Evolutionary conservation across 1,140 invertebrate genomes (phyloP), one percentile per base, ranked within the genome.

Genomic region (Dreissena rostriformis): DNA sequence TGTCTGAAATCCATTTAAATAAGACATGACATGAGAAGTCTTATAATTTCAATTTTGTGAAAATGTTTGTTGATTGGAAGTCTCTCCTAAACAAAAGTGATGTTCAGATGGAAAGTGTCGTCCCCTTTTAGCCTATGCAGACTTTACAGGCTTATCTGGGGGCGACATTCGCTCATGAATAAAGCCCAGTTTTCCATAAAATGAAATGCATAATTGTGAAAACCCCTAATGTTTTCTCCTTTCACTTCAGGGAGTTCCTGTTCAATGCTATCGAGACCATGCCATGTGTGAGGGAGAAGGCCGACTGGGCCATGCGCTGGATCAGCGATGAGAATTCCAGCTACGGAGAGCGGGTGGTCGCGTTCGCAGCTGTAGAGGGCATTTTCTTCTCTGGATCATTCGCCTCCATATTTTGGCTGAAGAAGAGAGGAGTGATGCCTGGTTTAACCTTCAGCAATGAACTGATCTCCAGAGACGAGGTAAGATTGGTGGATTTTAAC

Each of bases 351-450:
- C 95, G 99, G 82, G 96, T 99, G 24, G 95, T 99, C 79, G 99
- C 99, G 0, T 99, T 99, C 95, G 99, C 99, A 65, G 97, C 98
- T 11, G 99, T 99, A 0, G 99, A 99, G 93, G 99, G 99, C 17
- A 99, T 99, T 78, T 99, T 99, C 94, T 95, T 95, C 88, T 94
- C 93, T 39, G 99, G 99, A 26, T 99, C 98, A 91, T 99, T 99
- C 95, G 99, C 99, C n/a, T 95, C 99, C 0, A 99, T 99, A 82
- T 99, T 99, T 93, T 99, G 99, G 99, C 92, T 99, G 11, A 99
- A 99, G 93, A 99, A 99, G 91, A 94, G 99, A 79, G 98, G 98
- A 8, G 94, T 99, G 0, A 99, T 99, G 99, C 99, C 99, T 53
- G 99, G 99, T 17, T 94, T 99, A 17, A 99, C 99, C 0, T 99